These are phyloP conservation scores for Ips nitidus DNA, from an alignment of 1,140 invertebrate species.

Conservation along the genomic window DNA sequence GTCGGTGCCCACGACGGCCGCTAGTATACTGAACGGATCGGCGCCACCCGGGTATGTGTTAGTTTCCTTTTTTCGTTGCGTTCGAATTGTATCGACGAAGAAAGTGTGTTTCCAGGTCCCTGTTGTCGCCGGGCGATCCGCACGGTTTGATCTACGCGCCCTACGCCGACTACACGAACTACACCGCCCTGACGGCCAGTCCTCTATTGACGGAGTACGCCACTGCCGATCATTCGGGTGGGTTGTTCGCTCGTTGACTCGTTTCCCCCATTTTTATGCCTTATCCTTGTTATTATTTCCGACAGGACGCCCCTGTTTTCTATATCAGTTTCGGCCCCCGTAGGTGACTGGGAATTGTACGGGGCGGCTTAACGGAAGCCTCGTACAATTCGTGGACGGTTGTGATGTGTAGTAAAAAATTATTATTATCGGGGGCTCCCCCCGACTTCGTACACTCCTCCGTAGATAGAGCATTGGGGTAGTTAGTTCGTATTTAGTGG, in stretches of 20 bases:
- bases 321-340: not conserved
- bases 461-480: conserved; percentile 28
- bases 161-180: conserved; percentile 86
- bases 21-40: conserved; percentile 70
- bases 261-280: conserved; percentile 34
- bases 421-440: not conserved
- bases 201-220: conserved; percentile 85
- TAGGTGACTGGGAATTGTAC: too few species aligned
- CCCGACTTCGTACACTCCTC: conserved; percentile 16
- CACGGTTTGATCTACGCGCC: conserved; percentile 71
- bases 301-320: conserved; percentile 16
- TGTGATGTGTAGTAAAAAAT: too few species aligned
- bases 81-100: not conserved
- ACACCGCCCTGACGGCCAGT: conserved; percentile 77
- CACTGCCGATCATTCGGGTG: conserved; percentile 87
- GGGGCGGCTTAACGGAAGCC: too few species aligned
- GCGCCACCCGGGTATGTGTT: conserved; percentile 58
- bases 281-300: not conserved
- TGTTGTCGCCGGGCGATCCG: conserved; percentile 58
- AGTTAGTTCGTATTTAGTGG: conserved; percentile 10
- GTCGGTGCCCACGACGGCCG: conserved; percentile 76
- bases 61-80: not conserved
- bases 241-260: conserved; percentile 81
- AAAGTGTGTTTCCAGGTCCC: conserved; percentile 49
- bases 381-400: not conserved